Evolutionary conservation across 2,113 vertebrate genomes (phyloP).

Genomic region (Alectura lathami): DNA sequence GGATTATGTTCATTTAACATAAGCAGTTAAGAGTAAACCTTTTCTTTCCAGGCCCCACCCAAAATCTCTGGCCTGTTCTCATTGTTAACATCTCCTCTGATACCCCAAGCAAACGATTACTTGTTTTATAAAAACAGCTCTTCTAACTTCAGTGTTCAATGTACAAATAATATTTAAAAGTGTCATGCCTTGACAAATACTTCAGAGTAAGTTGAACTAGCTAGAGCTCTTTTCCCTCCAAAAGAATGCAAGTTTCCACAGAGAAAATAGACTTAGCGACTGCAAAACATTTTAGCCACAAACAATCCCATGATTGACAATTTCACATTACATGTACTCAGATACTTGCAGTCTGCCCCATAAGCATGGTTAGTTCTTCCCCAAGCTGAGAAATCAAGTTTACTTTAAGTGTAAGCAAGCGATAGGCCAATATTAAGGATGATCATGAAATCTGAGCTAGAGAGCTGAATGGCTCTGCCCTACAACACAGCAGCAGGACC

Average conservation of each 20-base stretch:
- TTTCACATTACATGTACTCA: neutral
- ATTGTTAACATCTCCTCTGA: neutral
- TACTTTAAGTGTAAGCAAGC: neutral
- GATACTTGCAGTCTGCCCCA: neutral
- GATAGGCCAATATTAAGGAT: neutral
- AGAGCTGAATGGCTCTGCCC: neutral
- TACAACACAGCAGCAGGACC: neutral
- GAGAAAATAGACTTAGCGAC: neutral
- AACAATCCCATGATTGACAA: neutral
- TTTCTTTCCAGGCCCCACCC: neutral
- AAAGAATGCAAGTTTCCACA: neutral
- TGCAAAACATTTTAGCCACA: neutral
- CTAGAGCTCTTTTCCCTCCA: neutral
- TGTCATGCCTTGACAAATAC: neutral
- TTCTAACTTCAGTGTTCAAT: neutral
- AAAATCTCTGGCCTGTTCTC: neutral
- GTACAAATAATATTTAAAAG: neutral
- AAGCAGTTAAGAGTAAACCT: neutral
- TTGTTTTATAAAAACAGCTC: neutral
- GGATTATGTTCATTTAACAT: neutral
- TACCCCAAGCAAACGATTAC: neutral
- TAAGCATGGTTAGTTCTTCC: neutral
- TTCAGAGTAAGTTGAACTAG: neutral
- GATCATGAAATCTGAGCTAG: neutral
- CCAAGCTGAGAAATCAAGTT: neutral